These are phyloP conservation scores for Callocephalon fimbriatum DNA, from an alignment of 2,113 vertebrate genomes.

Conservation along the genomic window DNA sequence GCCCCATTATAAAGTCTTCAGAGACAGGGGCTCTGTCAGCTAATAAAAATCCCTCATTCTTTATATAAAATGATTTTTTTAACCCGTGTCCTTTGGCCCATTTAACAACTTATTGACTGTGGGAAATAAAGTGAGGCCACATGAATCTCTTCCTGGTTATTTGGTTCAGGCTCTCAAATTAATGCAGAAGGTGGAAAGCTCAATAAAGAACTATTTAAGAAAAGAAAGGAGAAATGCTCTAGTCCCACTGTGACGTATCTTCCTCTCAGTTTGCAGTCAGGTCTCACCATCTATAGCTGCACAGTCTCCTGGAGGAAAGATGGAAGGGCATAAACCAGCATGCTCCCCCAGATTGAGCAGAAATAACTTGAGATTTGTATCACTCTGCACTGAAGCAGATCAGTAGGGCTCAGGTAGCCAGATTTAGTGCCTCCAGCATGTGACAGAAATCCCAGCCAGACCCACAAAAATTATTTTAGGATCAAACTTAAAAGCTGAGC, in stretches of 20 bases:
- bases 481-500: background rate
- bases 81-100: slow-evolving; percentile 56
- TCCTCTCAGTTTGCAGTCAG: slow-evolving; percentile 8
- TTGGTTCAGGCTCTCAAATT: slow-evolving; percentile 58
- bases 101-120: slow-evolving; percentile 64
- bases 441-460: background rate
- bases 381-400: background rate
- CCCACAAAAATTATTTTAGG: slow-evolving; percentile 27
- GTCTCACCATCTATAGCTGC: background rate
- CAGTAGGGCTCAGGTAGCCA: background rate
- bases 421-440: slow-evolving; percentile 2
- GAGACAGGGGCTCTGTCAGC: slow-evolving; percentile 1
- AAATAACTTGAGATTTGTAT: slow-evolving; percentile 43
- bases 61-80: slow-evolving; percentile 46
- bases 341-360: background rate
- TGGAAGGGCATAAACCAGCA: background rate
- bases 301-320: background rate
- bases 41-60: slow-evolving; percentile 49
- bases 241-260: background rate
- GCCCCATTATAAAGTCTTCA: slow-evolving; percentile 11
- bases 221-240: slow-evolving; percentile 11
- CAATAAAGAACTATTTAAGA: slow-evolving; percentile 33
- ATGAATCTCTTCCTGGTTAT: slow-evolving; percentile 66
- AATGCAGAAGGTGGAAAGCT: slow-evolving; percentile 47
- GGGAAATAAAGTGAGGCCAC: slow-evolving; percentile 54